phyloP scores from a whole-genome alignment of 2,797 vertebrate genomes.

The Tenualosa ilisha region DNA sequence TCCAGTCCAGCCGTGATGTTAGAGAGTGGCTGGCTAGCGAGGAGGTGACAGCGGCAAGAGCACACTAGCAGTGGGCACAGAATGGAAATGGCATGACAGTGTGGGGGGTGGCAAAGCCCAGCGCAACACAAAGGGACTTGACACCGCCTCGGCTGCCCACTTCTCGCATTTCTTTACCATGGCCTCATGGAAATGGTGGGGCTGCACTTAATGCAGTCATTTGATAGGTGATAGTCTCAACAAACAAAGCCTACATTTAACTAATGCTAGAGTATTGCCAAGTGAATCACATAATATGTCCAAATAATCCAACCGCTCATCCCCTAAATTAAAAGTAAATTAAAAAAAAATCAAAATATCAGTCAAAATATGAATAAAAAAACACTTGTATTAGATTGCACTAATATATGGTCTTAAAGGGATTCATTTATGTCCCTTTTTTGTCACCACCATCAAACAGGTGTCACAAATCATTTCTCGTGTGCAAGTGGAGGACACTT shows the following conservation, averaged over 20 bases:
- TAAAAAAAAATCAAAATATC: no score
- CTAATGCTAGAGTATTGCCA: background rate
- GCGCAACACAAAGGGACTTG: background rate
- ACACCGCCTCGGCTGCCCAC: slow-evolving; percentile 2
- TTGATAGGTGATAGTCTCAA: background rate
- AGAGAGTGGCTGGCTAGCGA: background rate
- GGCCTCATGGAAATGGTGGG: no score
- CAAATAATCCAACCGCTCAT: background rate
- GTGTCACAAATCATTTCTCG: background rate
- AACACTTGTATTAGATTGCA: no score
- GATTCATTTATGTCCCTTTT: no score
- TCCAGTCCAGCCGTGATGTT: background rate
- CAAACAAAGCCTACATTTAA: background rate
- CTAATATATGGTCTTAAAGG: background rate
- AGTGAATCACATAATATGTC: background rate
- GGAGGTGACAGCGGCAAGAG: slow-evolving; percentile 4
- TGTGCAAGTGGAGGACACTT: background rate
- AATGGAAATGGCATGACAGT: slow-evolving; percentile 21
- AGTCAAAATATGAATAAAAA: no score
- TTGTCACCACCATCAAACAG: background rate
- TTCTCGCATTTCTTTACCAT: background rate
- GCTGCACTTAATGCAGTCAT: background rate
- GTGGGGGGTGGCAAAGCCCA: background rate
- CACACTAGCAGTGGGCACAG: background rate
- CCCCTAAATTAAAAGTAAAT: no score